Percentiles rank a stretch among this genome's conserved stretches.
Evolutionary conservation across 2,797 vertebrate genomes (phyloP).

Genomic region (Hoplostethus mediterraneus): DNA sequence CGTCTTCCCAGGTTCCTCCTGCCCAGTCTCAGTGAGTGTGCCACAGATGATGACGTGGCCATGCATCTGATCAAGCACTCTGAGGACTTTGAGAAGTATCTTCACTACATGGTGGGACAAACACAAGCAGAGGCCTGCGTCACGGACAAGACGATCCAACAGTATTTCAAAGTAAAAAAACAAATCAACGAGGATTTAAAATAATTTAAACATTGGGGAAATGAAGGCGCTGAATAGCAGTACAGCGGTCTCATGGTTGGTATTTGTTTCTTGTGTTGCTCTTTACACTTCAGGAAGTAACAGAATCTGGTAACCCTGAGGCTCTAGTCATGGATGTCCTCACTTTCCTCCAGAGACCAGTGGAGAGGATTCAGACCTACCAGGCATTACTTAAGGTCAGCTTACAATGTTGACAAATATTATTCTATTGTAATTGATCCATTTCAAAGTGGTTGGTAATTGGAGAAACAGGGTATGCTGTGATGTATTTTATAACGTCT

Average conservation of each 20-base stretch:
- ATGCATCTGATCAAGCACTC: slow-evolving; percentile 91
- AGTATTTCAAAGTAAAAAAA: slow-evolving; percentile 90
- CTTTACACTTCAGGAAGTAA: slow-evolving; percentile 81
- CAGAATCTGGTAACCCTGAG: slow-evolving; percentile 74
- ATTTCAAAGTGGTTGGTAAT: neutral
- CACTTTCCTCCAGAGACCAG: slow-evolving; percentile 93
- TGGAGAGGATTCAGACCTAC: slow-evolving; percentile 93
- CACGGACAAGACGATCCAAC: slow-evolving; percentile 88
- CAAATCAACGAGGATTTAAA: neutral
- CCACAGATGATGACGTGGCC: slow-evolving; percentile 94
- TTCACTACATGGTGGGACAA: slow-evolving; percentile 92
- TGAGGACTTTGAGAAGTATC: slow-evolving; percentile 90
- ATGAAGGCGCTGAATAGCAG: neutral
- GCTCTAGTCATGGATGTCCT: slow-evolving; percentile 85
- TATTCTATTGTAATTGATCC: neutral
- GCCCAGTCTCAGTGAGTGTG: slow-evolving; percentile 85
- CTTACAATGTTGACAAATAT: neutral
- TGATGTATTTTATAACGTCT: neutral
- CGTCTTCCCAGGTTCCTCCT: slow-evolving; percentile 81
- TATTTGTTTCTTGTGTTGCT: slow-evolving; percentile 43
- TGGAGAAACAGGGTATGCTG: neutral
- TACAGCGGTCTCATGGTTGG: slow-evolving; percentile 11
- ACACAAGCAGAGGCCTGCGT: slow-evolving; percentile 91
- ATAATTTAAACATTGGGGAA: neutral
- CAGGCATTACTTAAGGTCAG: slow-evolving; percentile 93